phyloP scores from a whole-genome alignment of 2,888 invertebrate species.

The Argyra leucocephala region DNA sequence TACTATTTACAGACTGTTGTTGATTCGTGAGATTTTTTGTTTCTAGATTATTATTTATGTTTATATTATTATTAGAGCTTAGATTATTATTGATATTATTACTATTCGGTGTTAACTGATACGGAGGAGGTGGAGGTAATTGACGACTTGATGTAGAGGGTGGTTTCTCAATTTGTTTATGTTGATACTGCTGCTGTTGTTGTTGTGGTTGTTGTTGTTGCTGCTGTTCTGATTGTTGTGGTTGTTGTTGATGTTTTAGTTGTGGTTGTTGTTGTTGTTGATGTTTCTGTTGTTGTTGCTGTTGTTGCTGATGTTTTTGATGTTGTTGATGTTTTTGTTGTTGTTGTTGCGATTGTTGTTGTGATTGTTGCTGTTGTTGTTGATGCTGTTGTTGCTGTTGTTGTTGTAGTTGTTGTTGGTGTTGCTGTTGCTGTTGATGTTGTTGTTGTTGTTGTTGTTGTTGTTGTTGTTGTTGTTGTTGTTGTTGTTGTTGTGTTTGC shows the following conservation, averaged over 20 bases:
- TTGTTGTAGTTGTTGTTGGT: conserved; percentile 81
- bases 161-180: conserved; percentile 32
- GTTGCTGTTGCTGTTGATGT: conserved; percentile 43
- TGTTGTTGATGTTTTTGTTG: conserved; percentile 48
- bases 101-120: conserved; percentile 40
- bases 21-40: conserved; percentile 15
- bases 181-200: conserved; percentile 15
- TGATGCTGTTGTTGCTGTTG: conserved; percentile 85
- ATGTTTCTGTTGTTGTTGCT: conserved; percentile 76
- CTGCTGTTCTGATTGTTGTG: conserved; percentile 52
- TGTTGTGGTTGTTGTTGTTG: conserved; percentile 36
- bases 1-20: conserved; percentile 11
- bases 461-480: conserved; percentile 35
- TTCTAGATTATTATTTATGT: conserved; percentile 31
- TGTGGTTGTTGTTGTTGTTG: conserved; percentile 39
- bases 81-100: conserved; percentile 23
- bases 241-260: conserved; percentile 63
- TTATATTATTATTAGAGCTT: conserved; percentile 25
- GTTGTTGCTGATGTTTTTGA: conserved; percentile 87
- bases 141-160: conserved; percentile 41
- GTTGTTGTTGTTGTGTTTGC: conserved; percentile 42
- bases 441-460: conserved; percentile 36
- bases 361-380: conserved; percentile 45
- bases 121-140: conserved; percentile 60
- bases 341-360: conserved; percentile 36